These are phyloP conservation scores for Camponotus floridanus DNA, from an alignment of 1,140 invertebrate genomes.

Conservation along the genomic window DNA sequence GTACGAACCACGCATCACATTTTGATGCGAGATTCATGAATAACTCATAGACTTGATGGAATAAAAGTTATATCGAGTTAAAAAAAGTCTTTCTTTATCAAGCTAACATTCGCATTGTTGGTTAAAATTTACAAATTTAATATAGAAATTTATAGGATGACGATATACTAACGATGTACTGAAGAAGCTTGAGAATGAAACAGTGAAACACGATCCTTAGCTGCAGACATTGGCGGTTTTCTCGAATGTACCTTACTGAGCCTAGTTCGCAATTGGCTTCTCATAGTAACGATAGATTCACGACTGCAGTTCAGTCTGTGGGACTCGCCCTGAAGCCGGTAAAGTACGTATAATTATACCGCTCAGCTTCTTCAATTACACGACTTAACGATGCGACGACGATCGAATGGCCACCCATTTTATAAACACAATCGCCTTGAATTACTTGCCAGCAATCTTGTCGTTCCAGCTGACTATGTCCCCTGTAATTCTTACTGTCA, in stretches of 20 bases:
- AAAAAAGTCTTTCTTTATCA: neutral
- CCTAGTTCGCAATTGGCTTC: constrained; percentile 83
- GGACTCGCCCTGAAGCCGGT: constrained; percentile 75
- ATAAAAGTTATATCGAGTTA: constrained; percentile 35
- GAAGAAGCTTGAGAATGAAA: constrained; percentile 28
- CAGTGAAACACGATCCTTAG: constrained; percentile 57
- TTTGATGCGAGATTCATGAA: constrained; percentile 44
- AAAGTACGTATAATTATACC: constrained; percentile 74
- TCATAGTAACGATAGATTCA: constrained; percentile 66
- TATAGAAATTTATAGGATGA: neutral
- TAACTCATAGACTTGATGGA: constrained; percentile 33
- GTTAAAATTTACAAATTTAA: neutral
- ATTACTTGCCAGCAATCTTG: neutral
- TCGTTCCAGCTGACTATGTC: neutral
- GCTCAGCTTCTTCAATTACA: constrained; percentile 61
- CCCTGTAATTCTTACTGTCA: neutral
- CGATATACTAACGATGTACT: too few relatives aligned
- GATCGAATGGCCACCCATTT: neutral
- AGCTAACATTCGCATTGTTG: neutral
- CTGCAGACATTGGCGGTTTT: constrained; percentile 67
- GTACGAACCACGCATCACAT: constrained; percentile 33
- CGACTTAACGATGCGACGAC: constrained; percentile 3
- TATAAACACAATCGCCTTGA: neutral
- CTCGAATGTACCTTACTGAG: constrained; percentile 54
- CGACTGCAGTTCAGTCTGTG: constrained; percentile 54